Percentiles rank a stretch among this genome's conserved stretches.
Conservation (phyloP, 2,797 vertebrate genomes). For the Uromys caudimaculatus region DNA sequence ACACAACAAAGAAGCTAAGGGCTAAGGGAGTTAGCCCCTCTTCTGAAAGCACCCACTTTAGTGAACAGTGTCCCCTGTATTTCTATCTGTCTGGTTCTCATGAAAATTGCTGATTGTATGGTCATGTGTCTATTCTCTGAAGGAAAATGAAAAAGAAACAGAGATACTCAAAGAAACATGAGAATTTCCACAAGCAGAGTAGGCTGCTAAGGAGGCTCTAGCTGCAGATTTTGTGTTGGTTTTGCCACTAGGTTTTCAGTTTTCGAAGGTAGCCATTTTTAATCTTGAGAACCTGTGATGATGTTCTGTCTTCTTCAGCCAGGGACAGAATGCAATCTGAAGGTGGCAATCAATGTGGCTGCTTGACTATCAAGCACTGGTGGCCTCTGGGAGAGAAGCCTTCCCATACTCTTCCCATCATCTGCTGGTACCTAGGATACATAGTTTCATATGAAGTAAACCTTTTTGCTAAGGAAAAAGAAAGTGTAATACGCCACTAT, state of each 20-base stretch:
- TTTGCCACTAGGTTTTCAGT: neutral
- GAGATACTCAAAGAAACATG: rapidly evolving
- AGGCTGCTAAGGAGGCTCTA: neutral
- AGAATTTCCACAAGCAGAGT: neutral
- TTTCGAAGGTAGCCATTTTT: neutral
- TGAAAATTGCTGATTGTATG: neutral
- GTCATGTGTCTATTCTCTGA: neutral
- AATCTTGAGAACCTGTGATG: neutral
- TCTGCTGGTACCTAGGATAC: rapidly evolving
- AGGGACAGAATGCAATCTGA: neutral
- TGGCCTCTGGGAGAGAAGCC: neutral
- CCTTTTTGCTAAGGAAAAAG: neutral
- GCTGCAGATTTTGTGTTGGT: neutral
- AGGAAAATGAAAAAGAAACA: neutral
- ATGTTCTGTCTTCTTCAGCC: neutral
- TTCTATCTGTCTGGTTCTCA: neutral
- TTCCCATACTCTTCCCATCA: neutral
- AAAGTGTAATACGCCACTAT: neutral
- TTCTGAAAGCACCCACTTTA: neutral
- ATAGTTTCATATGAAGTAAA: neutral
- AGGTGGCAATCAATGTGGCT: neutral
- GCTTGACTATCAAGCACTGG: neutral
- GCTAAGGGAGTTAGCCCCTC: neutral
- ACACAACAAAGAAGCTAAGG: neutral
- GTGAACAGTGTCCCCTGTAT: rapidly evolving